Evolutionary conservation across 2,797 vertebrate genomes (phyloP), one percentile per base, ranked within the genome.

Genomic region (Chanos chanos): DNA sequence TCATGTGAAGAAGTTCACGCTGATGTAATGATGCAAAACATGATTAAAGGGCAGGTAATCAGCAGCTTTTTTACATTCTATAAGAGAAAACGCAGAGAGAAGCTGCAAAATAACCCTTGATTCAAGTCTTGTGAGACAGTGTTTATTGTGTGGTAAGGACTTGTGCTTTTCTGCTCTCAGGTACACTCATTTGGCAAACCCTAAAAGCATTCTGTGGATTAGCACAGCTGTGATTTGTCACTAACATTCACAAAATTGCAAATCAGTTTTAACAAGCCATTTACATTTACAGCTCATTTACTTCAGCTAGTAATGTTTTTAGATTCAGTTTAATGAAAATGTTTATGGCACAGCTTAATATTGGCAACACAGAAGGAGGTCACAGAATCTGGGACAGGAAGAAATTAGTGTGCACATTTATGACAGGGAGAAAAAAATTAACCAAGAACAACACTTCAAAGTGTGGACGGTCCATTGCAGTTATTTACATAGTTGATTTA

Each of bases 181-280:
- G 19, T n/a, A 18, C 27, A 48, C 28, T 48, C 41, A 39, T 39
- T 44, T 21, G 44, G 33, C n/a, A 50, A 31, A 21, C 47, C 19
- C 37, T 6, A 43, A 8, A 30, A 45, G 39, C 21, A 40, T 43
- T 50, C 30, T 39, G 21, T 13, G 43, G 19, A 67, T 60, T 12
- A 60, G 5, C 45, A 31, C 41, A n/a, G n/a, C n/a, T n/a, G 22
- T 34, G 52, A 66, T 54, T 51, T 67, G 36, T 62, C 25, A 45
- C 48, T 53, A 51, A 66, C 44, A 19, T 48, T 60, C 25, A 36
- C 52, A 24, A 61, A 69, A 54, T 30, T 31, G 10, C 50, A 56
- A 66, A 68, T 51, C 47, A 24, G 28, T 52, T 34, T 28, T 30
- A 6, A 57, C 66, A 9, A 52, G 25, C n/a, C n/a, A n/a, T n/a